phyloP scores from a whole-genome alignment of 2,113 vertebrate species.

The Aix galericulata region DNA sequence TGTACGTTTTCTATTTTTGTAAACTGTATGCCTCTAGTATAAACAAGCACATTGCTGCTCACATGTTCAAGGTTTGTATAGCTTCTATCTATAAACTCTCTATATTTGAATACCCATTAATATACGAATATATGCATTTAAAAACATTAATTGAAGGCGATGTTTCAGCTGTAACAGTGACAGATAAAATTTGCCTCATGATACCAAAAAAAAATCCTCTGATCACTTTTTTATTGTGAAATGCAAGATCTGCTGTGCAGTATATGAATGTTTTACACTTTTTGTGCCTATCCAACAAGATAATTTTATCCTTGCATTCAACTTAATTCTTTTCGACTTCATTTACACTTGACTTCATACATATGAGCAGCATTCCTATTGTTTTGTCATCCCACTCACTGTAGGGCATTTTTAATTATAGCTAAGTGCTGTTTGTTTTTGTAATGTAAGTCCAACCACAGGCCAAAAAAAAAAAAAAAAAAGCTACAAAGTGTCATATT shows the following conservation, averaged over 20 bases:
- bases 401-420: slow-evolving; percentile 65
- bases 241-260: background rate
- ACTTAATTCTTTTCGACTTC: slow-evolving; percentile 68
- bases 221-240: background rate
- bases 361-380: slow-evolving; percentile 60
- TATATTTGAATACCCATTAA: background rate
- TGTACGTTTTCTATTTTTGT: background rate
- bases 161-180: background rate
- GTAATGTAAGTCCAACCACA: slow-evolving; percentile 26
- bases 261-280: slow-evolving; percentile 26
- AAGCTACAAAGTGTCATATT: slow-evolving; percentile 16
- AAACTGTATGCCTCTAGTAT: background rate
- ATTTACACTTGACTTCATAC: slow-evolving; percentile 62
- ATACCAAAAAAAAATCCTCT: background rate
- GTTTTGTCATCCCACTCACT: slow-evolving; percentile 58
- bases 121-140: background rate
- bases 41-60: background rate
- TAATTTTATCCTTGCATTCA: slow-evolving; percentile 40
- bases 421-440: slow-evolving; percentile 65
- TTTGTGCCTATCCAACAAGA: slow-evolving; percentile 35
- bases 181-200: background rate
- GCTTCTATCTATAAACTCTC: background rate
- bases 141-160: background rate
- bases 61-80: background rate
- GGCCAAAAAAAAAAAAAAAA: background rate